Percentiles rank a stretch among this genome's conserved stretches.
These are phyloP conservation scores for Popillia japonica DNA, from an alignment of 1,140 invertebrate genomes.

Conservation along the genomic window DNA sequence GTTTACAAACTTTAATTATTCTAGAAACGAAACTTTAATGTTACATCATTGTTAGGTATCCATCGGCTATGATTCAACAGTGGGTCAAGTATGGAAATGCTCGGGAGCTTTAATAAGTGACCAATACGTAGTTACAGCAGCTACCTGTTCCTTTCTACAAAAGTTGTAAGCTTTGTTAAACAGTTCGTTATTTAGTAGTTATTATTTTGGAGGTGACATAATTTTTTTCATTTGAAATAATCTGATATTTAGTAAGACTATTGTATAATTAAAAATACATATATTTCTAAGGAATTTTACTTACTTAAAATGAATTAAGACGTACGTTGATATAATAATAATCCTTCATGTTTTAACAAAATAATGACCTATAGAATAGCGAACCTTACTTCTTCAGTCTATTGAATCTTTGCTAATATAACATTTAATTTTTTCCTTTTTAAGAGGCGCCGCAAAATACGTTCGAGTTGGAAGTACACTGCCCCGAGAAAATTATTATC, in stretches of 20 bases:
- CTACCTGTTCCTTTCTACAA: neutral
- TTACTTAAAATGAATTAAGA: too few relatives aligned
- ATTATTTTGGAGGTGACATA: too few relatives aligned
- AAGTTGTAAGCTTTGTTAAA: neutral
- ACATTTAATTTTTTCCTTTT: neutral
- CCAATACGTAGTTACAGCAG: constrained; percentile 11
- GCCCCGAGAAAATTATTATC: constrained; percentile 10
- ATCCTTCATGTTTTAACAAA: neutral
- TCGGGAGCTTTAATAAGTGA: constrained; percentile 7
- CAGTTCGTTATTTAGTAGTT: too few relatives aligned
- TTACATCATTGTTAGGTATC: neutral
- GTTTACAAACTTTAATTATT: too few relatives aligned
- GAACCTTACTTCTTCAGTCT: neutral
- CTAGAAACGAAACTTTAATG: neutral
- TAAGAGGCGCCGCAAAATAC: neutral
- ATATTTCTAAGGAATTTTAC: too few relatives aligned
- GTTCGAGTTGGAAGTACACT: constrained; percentile 21
- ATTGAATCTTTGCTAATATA: neutral
- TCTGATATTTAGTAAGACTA: too few relatives aligned
- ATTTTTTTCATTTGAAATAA: too few relatives aligned
- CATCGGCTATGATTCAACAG: neutral
- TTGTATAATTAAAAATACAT: too few relatives aligned
- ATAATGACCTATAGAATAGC: neutral
- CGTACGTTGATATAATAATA: too few relatives aligned
- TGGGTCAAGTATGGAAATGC: neutral